Evolutionary conservation across 2,113 vertebrate genomes (phyloP), one percentile per base, ranked within the genome.

Genomic region (Guaruba guarouba): DNA sequence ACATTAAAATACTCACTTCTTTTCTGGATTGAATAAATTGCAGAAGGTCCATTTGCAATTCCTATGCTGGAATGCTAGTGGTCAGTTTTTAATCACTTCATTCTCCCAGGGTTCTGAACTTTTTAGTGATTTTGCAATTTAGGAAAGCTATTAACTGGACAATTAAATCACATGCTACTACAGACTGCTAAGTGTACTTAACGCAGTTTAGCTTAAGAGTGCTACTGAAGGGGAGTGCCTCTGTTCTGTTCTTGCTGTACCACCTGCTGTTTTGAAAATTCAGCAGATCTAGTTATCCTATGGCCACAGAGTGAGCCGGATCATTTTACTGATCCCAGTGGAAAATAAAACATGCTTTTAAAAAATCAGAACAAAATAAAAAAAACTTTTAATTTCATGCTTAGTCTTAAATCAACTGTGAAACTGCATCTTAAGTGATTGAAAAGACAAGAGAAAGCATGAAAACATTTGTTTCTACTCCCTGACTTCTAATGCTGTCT

Each of bases 61-160:
- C 15, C 43, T 82, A 79, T 16, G 39, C 39, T 87, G 46, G 19
- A 71, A 78, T 84, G 24, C 31, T 70, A 9, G 74, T 83, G 35
- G 33, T 75, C 5, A 17, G 52, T 76, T 95, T 93, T 86, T 69
- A 88, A 93, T 81, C 5, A 55, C 52, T 77, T 81, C 37, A 14
- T 87, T 94, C 25, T 96, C n/a, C 17, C 9, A 74, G 25, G 11
- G 7, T 89, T 95, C 69, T 92, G 66, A 95, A 78, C 55, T 75
- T 87, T 48, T 69, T 59, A 46, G 41, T 91, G 8, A 73, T 91
- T 96, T 95, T 4, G 3, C 62, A 64, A 64, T 89, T 91, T 89
- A 84, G 55, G 64, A 86, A 63, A 89, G n/a, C 90, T 95, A 11
- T 96, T 94, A 94, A 51, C 66, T 68, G 43, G 51, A 87, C 90